phyloP scores from a whole-genome alignment of 2,888 invertebrate species.

The Oasisia sp. region DNA sequence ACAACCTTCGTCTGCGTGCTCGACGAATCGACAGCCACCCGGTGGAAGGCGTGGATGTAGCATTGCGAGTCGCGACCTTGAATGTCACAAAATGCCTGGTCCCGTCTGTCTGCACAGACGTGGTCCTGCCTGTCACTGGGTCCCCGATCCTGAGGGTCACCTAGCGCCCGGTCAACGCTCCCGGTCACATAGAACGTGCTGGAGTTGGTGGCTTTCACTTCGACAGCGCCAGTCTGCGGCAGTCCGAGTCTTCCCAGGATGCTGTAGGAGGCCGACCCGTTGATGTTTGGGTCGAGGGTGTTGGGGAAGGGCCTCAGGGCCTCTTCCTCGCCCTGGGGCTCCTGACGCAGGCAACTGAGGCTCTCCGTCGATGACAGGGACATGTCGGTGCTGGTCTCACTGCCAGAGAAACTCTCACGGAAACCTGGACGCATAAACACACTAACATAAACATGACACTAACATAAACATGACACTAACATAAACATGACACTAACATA shows the following conservation, averaged over 20 bases:
- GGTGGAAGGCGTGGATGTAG: neutral
- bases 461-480: too few relatives aligned
- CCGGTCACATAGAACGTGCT: slow-evolving; percentile 38
- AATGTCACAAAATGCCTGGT: neutral
- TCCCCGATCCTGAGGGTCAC: neutral
- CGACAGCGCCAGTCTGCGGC: slow-evolving; percentile 29
- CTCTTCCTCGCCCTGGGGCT: slow-evolving; percentile 93
- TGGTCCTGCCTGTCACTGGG: neutral
- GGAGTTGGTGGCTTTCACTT: slow-evolving; percentile 35
- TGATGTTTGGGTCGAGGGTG: slow-evolving; percentile 59
- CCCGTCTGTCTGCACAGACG: neutral
- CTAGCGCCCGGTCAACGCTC: slow-evolving; percentile 26
- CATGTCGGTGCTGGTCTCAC: slow-evolving; percentile 82
- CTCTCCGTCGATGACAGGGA: slow-evolving; percentile 88
- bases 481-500: slow-evolving; percentile 70
- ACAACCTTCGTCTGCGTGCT: neutral
- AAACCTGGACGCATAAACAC: slow-evolving; percentile 69
- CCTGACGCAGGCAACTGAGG: slow-evolving; percentile 77
- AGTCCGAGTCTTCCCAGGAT: neutral
- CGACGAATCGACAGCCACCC: neutral
- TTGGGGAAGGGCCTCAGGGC: slow-evolving; percentile 58
- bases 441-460: slow-evolving; percentile 69
- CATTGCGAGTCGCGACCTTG: neutral
- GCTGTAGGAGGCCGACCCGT: slow-evolving; percentile 31
- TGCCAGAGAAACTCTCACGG: slow-evolving; percentile 83